Evolutionary conservation across 2,888 invertebrate species (phyloP).

Genomic region (Dioctria linearis): DNA sequence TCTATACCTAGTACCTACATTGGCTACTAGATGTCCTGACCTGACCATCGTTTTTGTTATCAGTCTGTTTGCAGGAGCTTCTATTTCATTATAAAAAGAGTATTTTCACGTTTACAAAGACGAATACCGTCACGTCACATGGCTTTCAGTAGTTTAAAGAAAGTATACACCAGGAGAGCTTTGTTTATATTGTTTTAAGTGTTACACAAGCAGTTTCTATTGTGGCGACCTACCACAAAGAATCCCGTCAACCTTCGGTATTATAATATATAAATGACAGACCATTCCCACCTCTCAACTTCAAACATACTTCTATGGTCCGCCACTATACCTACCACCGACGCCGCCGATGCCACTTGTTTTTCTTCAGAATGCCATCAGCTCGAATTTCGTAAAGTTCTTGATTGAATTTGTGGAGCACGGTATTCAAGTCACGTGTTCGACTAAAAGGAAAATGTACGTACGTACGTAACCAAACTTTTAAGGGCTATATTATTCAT

Average conservation of each 20-base stretch:
- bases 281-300: background rate
- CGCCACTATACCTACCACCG: background rate
- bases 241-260: background rate
- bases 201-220: conserved; percentile 1
- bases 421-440: conserved; percentile 52
- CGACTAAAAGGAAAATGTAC: conserved; percentile 51
- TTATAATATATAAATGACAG: background rate
- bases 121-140: conserved; percentile 37
- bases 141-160: background rate
- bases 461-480: conserved; percentile 52
- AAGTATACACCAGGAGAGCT: background rate
- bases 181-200: background rate
- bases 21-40: too few relatives aligned
- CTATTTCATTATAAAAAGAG: conserved; percentile 20
- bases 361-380: conserved; percentile 40
- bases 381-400: conserved; percentile 40
- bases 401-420: conserved; percentile 47
- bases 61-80: background rate
- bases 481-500: conserved; percentile 51
- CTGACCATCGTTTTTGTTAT: too few relatives aligned
- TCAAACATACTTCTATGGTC: background rate
- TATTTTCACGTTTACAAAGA: conserved; percentile 22
- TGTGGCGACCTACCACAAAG: conserved; percentile 45
- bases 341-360: background rate
- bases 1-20: too few relatives aligned